Base-by-base conservation (phyloP, 2,888 invertebrate species). In the Pristionchus fissidentatus region DNA sequence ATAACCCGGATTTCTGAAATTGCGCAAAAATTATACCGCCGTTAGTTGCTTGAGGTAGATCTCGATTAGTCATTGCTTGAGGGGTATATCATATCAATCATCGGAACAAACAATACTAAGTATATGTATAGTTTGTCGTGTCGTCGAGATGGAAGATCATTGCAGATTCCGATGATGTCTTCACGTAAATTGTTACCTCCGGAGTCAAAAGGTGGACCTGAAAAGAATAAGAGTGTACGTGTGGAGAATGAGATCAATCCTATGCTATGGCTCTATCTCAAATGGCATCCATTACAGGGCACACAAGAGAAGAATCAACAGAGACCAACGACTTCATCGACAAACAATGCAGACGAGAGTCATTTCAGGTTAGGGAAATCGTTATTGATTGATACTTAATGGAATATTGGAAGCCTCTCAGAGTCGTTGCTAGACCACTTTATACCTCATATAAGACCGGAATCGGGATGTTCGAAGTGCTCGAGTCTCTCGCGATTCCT, bases 211-310 rank as follows among this genome's bases (percentile, higher is more conserved):
- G 43, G 26, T 70, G 70, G 70, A 43, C 22, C 7, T 22, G 70
- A 70, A 8, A 70, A 70, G 70, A 70, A 41, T 41, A 70, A 70
- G 26, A 70, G 43, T 70, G 70, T 70, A n/a, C n/a, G n/a, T 41
- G 70, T 35, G 38, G 43, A 8, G 1, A 32, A 8, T 38, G 4
- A 35, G 32, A 38, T 7, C 0, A 15, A n/a, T n/a, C n/a, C n/a
- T n/a, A n/a, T n/a, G n/a, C n/a, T n/a, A n/a, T n/a, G 38, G 38
- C 15, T 3, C 3, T 13, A 32, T 1, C 5, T 38, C 1, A 19
- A 22, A 38, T 19, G 13, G 13, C 2, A 32, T 8, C 3, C 1
- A n/a, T 43, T 70, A 10, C 29, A 70, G 70, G 43, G 43, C 26
- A n/a, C 1, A 0, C 70, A 70, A 41, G 70, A 70, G n/a, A 70